Evolutionary conservation across 2,797 vertebrate species (phyloP), one percentile per base, ranked within the genome.

Genomic region (Knipowitschia caucasica): DNA sequence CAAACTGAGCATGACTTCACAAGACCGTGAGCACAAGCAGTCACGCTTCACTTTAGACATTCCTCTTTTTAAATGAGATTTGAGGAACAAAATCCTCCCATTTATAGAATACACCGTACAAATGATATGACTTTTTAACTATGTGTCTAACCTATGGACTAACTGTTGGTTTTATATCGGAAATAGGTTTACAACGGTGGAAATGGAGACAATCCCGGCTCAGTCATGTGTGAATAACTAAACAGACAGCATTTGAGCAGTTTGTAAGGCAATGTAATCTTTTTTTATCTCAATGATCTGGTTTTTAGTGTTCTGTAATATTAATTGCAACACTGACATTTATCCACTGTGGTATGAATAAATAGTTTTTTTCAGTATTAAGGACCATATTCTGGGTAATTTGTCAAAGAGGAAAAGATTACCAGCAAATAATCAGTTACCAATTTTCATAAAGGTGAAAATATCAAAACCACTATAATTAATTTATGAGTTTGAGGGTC

Each of bases 41-140:
- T 58, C 40, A 42, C 14, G 49, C 52, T 52, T 59, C 35, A 56
- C 56, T 59, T 51, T 76, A 23, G 11, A 70, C 72, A 78, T 81
- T 80, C 69, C 71, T 65, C 63, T 43, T 26, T 56, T 27, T 1
- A 56, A 71, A 73, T 78, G 64, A 50, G 66, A 67, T 66, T 76
- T 62, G 59, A 31, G 54, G 47, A 34, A 52, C 51, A 31, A 62
- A 72, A 21, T 26, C 9, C n/a, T 29, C 43, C 17, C 7, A 14
- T 15, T 17, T 17, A 15, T 12, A 35, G 34, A 35, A 15, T 6
- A 15, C 7, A 36, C 14, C 15, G 34, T 3, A 36, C 34, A 36
- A 17, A 36, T 15, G 5, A 36, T 17, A 17, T 12, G n/a, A n/a
- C n/a, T n/a, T n/a, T n/a, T n/a, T n/a, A n/a, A n/a, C n/a, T n/a